Evolutionary conservation across 2,113 vertebrate genomes (phyloP).

Genomic region (Menura novaehollandiae): DNA sequence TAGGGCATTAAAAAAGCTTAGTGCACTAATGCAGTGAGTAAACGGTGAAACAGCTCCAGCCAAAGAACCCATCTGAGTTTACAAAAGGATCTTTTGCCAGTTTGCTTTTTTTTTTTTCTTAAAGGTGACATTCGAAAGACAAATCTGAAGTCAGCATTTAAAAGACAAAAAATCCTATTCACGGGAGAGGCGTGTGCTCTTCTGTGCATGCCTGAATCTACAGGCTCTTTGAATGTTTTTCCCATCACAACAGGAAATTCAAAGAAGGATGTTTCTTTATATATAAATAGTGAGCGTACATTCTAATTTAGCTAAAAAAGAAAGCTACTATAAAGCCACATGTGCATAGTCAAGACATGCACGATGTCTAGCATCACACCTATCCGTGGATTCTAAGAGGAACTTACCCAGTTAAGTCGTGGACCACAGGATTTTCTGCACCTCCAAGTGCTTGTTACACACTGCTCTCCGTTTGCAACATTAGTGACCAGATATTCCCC

Average conservation of each 20-base stretch:
- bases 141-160: background rate
- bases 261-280: background rate
- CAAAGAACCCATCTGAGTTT: background rate
- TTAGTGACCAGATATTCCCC: background rate
- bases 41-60: background rate
- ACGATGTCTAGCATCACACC: background rate
- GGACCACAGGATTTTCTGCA: background rate
- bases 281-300: background rate
- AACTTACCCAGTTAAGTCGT: background rate
- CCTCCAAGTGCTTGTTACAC: background rate
- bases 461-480: background rate
- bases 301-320: slow-evolving; percentile 36
- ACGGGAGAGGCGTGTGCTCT: background rate
- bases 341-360: background rate
- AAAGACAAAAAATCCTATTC: background rate
- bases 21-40: background rate
- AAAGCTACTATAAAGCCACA: background rate
- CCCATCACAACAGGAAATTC: background rate
- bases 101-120: background rate
- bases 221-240: background rate
- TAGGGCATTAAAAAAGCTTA: background rate
- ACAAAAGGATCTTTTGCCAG: background rate
- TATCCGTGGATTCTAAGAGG: background rate
- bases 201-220: background rate
- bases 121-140: background rate